A percentile compares a stretch with the other conserved stretches of the same genome.
Evolutionary conservation across 2,797 vertebrate genomes (phyloP).

Genomic region (Valencia hispanica): DNA sequence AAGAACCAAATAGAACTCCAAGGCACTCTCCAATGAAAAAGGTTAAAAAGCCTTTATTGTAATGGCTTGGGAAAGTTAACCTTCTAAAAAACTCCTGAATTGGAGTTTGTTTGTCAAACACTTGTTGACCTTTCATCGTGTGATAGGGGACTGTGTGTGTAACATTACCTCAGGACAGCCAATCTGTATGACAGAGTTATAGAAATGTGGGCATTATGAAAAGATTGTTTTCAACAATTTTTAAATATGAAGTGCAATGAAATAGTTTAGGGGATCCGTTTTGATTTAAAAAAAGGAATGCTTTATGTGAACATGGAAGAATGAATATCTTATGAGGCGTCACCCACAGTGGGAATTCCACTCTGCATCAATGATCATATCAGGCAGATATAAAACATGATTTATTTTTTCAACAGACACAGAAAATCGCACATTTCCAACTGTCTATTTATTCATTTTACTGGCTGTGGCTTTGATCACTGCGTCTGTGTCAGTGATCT

Average conservation of each 20-base stretch:
- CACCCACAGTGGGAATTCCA: neutral
- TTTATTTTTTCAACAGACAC: too few relatives aligned
- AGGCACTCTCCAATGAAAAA: too few relatives aligned
- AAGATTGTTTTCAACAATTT: neutral
- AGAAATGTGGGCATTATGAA: neutral
- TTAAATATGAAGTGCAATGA: neutral
- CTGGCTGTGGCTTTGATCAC: neutral
- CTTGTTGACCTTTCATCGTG: neutral
- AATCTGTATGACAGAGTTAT: neutral
- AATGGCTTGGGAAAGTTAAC: too few relatives aligned
- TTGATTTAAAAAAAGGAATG: neutral
- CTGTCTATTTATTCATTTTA: neutral
- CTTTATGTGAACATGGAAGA: neutral
- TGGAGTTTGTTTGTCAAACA: too few relatives aligned
- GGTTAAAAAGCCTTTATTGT: too few relatives aligned
- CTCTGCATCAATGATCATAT: neutral
- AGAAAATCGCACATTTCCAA: neutral
- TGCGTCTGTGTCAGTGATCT: neutral
- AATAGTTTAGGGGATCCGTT: neutral
- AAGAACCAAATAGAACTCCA: too few relatives aligned
- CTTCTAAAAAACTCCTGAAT: too few relatives aligned
- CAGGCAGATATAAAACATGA: neutral
- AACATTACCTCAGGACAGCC: neutral
- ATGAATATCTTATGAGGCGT: neutral
- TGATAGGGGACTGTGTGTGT: neutral